Evolutionary conservation across 2,888 invertebrate species (phyloP), one percentile per base, ranked within the genome.

Genomic region (Eristalinus aeneus): DNA sequence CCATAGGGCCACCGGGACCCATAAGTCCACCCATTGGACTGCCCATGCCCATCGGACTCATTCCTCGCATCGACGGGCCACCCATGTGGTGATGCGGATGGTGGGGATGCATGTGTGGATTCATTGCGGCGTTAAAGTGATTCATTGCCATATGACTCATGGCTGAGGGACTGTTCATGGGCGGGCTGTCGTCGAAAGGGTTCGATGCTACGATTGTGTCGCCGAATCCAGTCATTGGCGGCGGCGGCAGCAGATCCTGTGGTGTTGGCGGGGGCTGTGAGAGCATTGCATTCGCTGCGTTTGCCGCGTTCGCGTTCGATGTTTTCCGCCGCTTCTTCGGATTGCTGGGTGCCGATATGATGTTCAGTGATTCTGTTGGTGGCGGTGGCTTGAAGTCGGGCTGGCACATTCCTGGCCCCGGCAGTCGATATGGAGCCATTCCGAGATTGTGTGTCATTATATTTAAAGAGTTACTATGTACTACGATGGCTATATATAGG

Each of bases 201-300:
- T 98, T 98, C 87, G 97, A 97, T 78, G 98, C 98, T 85, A 98
- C 96, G 91, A 98, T 97, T 81, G 98, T 98, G 91, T 98, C 98
- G 46, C 98, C 98, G 93, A 97, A 98, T 88, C 97, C 97, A 61
- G 97, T 96, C 90, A 97, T 94, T 1, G 96, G 95, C 31, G 97
- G 97, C 60, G 97, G 97, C 89, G 97, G 94, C 71, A 92, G 89
- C 87, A 97, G 93, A 90, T 97, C 95, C 92, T 97, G 96, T 90
- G 95, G 96, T 90, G 95, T 95, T 80, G 95, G 96, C 79, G 95
- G 95, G 67, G 92, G 95, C 77, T 95, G 95, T 89, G 95, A 95
- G 88, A 95, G 95, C 90, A 95, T 94, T 84, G 94, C 93, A 89
- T 91, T 92, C 63, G 92, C 91, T 88, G 92, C 91, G 64, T 92